phyloP scores from a whole-genome alignment of 1,140 invertebrate species.

The Batillaria attramentaria region DNA sequence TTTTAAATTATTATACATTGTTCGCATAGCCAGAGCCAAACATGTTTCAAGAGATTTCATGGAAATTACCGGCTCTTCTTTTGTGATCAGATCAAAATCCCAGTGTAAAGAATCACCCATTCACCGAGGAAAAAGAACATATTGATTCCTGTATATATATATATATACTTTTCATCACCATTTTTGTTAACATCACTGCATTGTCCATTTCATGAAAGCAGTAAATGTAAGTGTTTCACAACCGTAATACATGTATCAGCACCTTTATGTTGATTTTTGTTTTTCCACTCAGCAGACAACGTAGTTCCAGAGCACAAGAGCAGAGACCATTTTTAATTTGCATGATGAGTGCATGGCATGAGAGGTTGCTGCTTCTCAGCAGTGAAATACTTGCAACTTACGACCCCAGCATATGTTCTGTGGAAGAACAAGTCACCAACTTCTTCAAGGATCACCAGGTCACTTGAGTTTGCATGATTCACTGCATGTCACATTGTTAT shows the following conservation, averaged over 20 bases:
- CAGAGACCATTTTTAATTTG: constrained; percentile 1
- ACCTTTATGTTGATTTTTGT: no score
- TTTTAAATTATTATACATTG: neutral
- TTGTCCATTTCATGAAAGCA: neutral
- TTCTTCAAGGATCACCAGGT: constrained; percentile 54
- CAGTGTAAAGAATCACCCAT: neutral
- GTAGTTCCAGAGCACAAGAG: neutral
- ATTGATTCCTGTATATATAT: neutral
- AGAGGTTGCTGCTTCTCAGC: constrained; percentile 52
- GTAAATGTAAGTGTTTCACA: neutral
- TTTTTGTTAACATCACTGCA: neutral
- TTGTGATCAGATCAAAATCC: neutral
- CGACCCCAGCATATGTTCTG: constrained; percentile 50
- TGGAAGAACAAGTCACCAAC: constrained; percentile 63
- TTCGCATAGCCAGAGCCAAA: no score
- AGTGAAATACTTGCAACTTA: constrained; percentile 57
- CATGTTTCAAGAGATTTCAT: no score
- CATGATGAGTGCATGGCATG: constrained; percentile 49
- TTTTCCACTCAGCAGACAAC: neutral
- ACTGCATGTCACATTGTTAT: neutral
- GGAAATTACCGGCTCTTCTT: no score
- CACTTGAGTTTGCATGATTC: no score
- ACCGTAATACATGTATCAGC: no score
- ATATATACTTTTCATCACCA: neutral
- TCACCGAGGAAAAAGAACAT: neutral